Conservation (phyloP, 2,888 invertebrate genomes). For the Dexiosoma caninum region DNA sequence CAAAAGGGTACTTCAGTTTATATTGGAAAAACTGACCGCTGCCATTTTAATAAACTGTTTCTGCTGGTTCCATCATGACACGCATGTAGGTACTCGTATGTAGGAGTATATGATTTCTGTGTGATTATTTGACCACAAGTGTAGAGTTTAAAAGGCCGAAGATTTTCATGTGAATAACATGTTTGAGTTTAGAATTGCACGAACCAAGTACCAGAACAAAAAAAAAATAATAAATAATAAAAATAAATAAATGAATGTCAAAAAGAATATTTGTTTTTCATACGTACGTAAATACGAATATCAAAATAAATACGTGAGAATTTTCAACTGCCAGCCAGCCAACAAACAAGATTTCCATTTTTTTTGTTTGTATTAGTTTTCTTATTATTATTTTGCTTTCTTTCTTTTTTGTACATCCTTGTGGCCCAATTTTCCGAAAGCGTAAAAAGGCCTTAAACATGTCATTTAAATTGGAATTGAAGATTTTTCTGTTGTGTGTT, state of each 20-base stretch:
- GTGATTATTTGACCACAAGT: too few relatives aligned
- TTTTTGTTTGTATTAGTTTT: neutral
- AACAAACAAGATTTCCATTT: slow-evolving; percentile 19
- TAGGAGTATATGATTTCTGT: too few relatives aligned
- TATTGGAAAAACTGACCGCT: too few relatives aligned
- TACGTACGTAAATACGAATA: neutral
- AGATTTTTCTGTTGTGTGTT: slow-evolving; percentile 26
- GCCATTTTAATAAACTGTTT: too few relatives aligned
- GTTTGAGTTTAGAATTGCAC: neutral
- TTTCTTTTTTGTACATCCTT: too few relatives aligned
- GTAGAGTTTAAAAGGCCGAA: neutral
- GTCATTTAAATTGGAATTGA: slow-evolving; percentile 51
- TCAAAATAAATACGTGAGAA: slow-evolving; percentile 48
- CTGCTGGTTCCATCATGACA: too few relatives aligned
- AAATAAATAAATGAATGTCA: slow-evolving; percentile 32
- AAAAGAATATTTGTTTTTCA: slow-evolving; percentile 8
- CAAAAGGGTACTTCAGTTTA: too few relatives aligned
- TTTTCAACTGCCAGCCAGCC: slow-evolving; percentile 42
- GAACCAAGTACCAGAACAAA: neutral
- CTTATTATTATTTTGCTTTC: neutral
- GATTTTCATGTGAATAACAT: neutral
- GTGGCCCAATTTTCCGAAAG: slow-evolving; percentile 28
- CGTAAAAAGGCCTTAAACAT: slow-evolving; percentile 52
- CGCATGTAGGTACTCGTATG: too few relatives aligned
- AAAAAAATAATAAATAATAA: neutral